phyloP scores from a whole-genome alignment of 2,113 vertebrate genomes.

The Syngnathus typhle region DNA sequence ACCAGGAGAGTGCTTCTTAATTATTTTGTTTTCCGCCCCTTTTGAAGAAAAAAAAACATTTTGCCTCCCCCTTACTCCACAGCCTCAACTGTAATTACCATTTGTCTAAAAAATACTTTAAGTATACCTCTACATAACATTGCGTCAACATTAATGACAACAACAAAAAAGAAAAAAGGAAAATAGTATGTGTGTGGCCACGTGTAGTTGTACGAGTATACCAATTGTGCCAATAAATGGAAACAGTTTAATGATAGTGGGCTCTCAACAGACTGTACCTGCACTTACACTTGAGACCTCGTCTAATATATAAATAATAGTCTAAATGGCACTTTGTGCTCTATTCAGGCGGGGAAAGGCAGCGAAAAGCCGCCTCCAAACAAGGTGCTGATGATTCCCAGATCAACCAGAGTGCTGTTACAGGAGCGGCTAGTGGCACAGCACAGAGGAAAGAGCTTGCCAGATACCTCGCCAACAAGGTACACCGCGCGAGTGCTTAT shows the following conservation, averaged over 20 bases:
- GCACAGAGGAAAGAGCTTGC: conserved; percentile 74
- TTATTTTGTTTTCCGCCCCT: too few species aligned
- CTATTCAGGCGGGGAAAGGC: conserved; percentile 70
- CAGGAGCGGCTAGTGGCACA: conserved; percentile 67
- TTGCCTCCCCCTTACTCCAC: too few species aligned
- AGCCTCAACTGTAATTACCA: too few species aligned
- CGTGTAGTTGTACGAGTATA: too few species aligned
- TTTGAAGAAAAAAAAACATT: too few species aligned
- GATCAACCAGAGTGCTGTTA: conserved; percentile 48
- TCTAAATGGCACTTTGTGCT: conserved; percentile 40
- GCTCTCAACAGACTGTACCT: conserved; percentile 3
- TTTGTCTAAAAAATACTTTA: too few species aligned
- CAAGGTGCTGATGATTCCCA: conserved; percentile 68
- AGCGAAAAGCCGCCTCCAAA: conserved; percentile 74
- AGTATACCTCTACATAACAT: too few species aligned
- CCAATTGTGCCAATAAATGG: not conserved
- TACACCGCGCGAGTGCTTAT: conserved; percentile 47
- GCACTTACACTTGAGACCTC: conserved; percentile 18
- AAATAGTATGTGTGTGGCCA: too few species aligned
- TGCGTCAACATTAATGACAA: too few species aligned
- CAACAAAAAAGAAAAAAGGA: too few species aligned
- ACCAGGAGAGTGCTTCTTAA: too few species aligned
- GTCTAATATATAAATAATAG: conserved; percentile 7
- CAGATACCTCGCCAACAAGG: conserved; percentile 85
- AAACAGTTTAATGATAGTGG: conserved; percentile 17